Evolutionary conservation across 2,797 vertebrate species (phyloP).

Genomic region (Neostethus bicornis): DNA sequence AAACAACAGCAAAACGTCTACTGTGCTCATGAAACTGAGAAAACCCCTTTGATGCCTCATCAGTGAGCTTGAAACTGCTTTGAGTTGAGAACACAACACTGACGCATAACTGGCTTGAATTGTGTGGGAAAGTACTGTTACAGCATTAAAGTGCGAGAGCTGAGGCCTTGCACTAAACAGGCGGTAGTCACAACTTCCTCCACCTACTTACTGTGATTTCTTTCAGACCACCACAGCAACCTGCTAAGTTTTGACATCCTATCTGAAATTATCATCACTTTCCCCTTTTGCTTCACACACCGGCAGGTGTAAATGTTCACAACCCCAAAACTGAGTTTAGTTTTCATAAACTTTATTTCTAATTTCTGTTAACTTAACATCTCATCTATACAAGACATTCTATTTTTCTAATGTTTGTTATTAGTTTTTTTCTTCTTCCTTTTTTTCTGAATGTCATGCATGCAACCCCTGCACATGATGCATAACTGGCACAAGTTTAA

Average conservation of each 20-base stretch:
- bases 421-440: rapidly evolving
- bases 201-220: constrained; percentile 70
- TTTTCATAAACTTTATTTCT: no score
- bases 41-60: constrained; percentile 52
- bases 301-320: background rate
- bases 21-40: constrained; percentile 49
- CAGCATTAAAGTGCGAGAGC: constrained; percentile 9
- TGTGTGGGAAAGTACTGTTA: constrained; percentile 57
- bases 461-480: constrained; percentile 1
- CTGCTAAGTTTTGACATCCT: constrained; percentile 34
- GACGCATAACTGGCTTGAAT: constrained; percentile 14
- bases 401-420: background rate
- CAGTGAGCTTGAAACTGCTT: constrained; percentile 35
- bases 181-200: constrained; percentile 69
- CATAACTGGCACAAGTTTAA: constrained; percentile 32
- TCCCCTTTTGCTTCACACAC: background rate
- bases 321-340: background rate
- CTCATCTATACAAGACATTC: no score
- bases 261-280: constrained; percentile 16
- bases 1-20: constrained; percentile 13
- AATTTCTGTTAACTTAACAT: no score
- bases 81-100: constrained; percentile 3
- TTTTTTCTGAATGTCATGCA: constrained; percentile 5
- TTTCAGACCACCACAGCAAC: constrained; percentile 30
- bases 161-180: constrained; percentile 12